Conservation (phyloP, 2,797 vertebrate species). For the Loriculus beryllinus region DNA sequence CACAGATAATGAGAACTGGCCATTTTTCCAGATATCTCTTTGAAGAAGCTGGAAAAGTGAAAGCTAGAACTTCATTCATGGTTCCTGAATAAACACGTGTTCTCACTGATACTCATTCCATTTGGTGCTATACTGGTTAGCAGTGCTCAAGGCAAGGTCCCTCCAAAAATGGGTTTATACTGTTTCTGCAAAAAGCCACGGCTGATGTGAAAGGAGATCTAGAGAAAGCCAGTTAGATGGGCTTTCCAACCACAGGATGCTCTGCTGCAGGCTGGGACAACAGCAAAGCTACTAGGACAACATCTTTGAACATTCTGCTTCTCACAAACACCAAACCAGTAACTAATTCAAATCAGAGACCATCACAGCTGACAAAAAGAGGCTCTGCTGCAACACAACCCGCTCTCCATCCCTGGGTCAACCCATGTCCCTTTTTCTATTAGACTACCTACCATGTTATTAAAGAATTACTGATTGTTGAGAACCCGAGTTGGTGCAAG, state of each 20-base stretch:
- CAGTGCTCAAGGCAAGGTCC: rapidly evolving
- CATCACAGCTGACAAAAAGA: neutral
- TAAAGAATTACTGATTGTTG: neutral
- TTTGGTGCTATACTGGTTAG: neutral
- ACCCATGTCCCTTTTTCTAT: neutral
- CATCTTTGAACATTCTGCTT: neutral
- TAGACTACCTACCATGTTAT: neutral
- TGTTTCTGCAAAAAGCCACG: neutral
- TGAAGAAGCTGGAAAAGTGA: neutral
- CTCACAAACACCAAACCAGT: neutral
- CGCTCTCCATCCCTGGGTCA: neutral
- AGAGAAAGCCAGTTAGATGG: neutral
- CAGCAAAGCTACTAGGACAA: neutral
- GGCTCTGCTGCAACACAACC: neutral
- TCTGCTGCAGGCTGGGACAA: neutral
- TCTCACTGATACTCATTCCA: neutral
- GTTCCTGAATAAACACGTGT: rapidly evolving
- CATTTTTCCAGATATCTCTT: neutral
- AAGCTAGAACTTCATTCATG: neutral
- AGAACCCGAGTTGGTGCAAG: neutral
- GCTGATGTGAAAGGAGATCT: neutral
- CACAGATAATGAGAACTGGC: neutral
- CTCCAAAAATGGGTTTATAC: neutral
- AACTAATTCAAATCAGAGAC: neutral
- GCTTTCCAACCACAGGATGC: neutral